Percentiles rank a stretch among this genome's conserved stretches.
Evolutionary conservation across 2,113 vertebrate genomes (phyloP).

Genomic region (Archocentrus centrarchus): DNA sequence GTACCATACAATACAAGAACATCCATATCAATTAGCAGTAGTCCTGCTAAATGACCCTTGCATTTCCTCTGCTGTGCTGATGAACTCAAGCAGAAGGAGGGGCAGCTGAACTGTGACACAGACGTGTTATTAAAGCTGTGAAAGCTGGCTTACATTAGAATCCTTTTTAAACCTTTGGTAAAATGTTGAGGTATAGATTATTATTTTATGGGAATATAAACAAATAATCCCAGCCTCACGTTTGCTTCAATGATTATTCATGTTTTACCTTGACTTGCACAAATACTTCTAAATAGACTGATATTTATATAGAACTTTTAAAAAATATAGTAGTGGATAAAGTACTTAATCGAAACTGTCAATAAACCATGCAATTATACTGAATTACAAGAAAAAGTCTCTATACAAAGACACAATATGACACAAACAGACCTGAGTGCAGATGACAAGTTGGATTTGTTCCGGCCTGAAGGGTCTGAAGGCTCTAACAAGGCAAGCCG

Average conservation of each 20-base stretch:
- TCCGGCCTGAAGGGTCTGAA: conserved; percentile 11
- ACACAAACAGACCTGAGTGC: not conserved
- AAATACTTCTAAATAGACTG: no score
- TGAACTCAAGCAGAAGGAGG: not conserved
- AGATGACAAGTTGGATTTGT: conserved; percentile 59
- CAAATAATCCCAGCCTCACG: no score
- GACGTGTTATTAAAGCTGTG: not conserved
- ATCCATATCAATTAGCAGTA: not conserved
- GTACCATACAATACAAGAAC: not conserved
- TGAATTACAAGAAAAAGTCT: no score
- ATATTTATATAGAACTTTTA: no score
- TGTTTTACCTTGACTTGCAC: no score
- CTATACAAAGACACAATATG: not conserved
- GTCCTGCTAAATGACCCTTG: not conserved
- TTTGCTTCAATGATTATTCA: no score
- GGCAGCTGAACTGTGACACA: not conserved
- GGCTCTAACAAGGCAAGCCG: conserved; percentile 48
- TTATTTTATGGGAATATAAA: no score
- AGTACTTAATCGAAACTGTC: no score
- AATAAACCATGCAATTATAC: no score
- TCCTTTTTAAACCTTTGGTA: no score
- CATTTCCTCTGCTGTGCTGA: not conserved
- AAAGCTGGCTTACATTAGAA: not conserved
- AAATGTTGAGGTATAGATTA: no score
- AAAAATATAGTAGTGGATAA: no score